Percentiles rank a stretch among this genome's conserved stretches.
Evolutionary conservation across 1,140 invertebrate genomes (phyloP).

Genomic region (Saccostrea glomerata): DNA sequence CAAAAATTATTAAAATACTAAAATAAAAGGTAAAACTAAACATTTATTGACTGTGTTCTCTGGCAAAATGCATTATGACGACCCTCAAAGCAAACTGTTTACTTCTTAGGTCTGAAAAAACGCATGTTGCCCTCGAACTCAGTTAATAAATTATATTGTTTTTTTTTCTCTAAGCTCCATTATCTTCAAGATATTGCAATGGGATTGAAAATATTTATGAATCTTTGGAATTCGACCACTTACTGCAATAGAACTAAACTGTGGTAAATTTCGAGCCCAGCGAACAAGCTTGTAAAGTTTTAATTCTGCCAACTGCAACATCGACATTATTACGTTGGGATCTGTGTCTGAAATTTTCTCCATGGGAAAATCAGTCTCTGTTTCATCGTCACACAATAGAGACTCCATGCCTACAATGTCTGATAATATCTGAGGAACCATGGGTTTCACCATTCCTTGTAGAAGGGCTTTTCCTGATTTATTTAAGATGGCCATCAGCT

Average conservation of each 20-base stretch:
- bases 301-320: slow-evolving; percentile 89
- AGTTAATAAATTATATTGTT: too few species aligned
- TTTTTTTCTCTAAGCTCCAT: too few species aligned
- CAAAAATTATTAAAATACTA: too few species aligned
- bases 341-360: slow-evolving; percentile 61
- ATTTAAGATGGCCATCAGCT: slow-evolving; percentile 72
- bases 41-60: too few species aligned
- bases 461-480: slow-evolving; percentile 47
- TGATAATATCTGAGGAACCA: slow-evolving; percentile 72
- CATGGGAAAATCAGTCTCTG: slow-evolving; percentile 62
- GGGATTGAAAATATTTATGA: too few species aligned
- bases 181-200: too few species aligned
- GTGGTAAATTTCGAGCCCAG: slow-evolving; percentile 97
- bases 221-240: slow-evolving; percentile 46
- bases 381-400: slow-evolving; percentile 76
- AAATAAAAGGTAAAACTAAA: too few species aligned
- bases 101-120: too few species aligned
- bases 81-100: too few species aligned
- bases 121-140: too few species aligned
- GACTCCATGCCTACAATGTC: slow-evolving; percentile 77
- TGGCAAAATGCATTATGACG: too few species aligned
- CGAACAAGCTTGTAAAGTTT: slow-evolving; percentile 98
- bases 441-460: slow-evolving; percentile 50
- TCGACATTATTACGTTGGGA: slow-evolving; percentile 66
- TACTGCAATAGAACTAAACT: slow-evolving; percentile 94